Percentiles rank a stretch among this genome's conserved stretches.
Conservation (phyloP, 2,797 vertebrate genomes). For the Hylomyscus alleni region DNA sequence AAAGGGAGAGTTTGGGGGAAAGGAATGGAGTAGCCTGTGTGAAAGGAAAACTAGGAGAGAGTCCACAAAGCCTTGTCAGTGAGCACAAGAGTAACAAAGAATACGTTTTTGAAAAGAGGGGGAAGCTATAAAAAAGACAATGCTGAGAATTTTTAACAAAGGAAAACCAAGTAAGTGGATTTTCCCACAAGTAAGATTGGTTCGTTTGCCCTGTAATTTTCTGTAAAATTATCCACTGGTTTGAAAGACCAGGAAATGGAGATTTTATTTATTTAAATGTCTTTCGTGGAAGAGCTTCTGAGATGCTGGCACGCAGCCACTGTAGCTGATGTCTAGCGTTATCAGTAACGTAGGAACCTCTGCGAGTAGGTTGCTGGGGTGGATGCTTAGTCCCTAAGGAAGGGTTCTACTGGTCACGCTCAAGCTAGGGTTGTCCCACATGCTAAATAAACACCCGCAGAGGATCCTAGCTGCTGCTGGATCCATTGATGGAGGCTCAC, state of each 20-base stretch:
- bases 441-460: background rate
- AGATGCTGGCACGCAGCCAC: background rate
- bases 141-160: background rate
- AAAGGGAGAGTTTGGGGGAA: constrained; percentile 19
- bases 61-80: background rate
- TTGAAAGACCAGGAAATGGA: constrained; percentile 51
- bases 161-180: constrained; percentile 15
- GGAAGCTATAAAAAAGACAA: background rate
- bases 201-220: constrained; percentile 10
- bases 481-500: background rate
- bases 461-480: background rate
- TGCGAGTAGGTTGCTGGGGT: background rate
- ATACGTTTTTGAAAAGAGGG: background rate
- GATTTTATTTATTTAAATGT: constrained; percentile 45
- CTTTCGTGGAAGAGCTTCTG: constrained; percentile 32
- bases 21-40: background rate
- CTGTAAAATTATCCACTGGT: background rate
- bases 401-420: background rate
- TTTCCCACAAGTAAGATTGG: background rate
- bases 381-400: background rate
- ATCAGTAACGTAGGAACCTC: background rate
- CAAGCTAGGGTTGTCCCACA: background rate
- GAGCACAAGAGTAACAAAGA: background rate
- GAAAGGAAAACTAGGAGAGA: constrained; percentile 33
- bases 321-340: background rate